These are phyloP conservation scores for Lucilia sericata DNA, from an alignment of 1,140 invertebrate genomes.

Conservation along the genomic window DNA sequence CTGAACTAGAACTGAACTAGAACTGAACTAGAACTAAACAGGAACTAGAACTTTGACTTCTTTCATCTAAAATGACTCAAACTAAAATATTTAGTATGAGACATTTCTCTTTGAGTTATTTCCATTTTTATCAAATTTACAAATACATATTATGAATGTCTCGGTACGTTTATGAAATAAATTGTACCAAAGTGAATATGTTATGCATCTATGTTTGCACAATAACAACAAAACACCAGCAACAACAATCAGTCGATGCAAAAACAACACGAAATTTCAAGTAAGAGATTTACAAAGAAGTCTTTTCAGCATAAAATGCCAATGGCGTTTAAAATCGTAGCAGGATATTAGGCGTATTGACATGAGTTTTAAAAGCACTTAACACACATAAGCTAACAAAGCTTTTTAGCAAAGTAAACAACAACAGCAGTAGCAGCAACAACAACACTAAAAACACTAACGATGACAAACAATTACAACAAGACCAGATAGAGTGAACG, in stretches of 20 bases:
- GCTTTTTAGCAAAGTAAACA: constrained; percentile 8
- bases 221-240: background rate
- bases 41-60: too few species aligned
- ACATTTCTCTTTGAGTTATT: too few species aligned
- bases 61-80: too few species aligned
- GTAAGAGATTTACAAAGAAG: background rate
- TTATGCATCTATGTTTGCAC: background rate
- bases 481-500: background rate
- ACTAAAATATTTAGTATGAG: too few species aligned
- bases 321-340: constrained; percentile 35
- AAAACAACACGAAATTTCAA: background rate
- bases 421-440: background rate
- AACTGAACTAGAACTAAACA: too few species aligned
- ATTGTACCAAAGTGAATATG: background rate
- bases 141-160: too few species aligned
- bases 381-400: constrained; percentile 15
- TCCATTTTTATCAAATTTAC: too few species aligned
- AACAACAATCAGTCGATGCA: background rate
- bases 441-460: background rate
- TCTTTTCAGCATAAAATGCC: constrained; percentile 27
- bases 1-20: too few species aligned
- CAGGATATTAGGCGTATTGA: constrained; percentile 41
- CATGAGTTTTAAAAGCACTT: constrained; percentile 34
- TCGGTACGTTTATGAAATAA: background rate
- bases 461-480: too few species aligned